These are phyloP conservation scores for Sylvia atricapilla DNA, from an alignment of 2,113 vertebrate genomes.

Conservation along the genomic window DNA sequence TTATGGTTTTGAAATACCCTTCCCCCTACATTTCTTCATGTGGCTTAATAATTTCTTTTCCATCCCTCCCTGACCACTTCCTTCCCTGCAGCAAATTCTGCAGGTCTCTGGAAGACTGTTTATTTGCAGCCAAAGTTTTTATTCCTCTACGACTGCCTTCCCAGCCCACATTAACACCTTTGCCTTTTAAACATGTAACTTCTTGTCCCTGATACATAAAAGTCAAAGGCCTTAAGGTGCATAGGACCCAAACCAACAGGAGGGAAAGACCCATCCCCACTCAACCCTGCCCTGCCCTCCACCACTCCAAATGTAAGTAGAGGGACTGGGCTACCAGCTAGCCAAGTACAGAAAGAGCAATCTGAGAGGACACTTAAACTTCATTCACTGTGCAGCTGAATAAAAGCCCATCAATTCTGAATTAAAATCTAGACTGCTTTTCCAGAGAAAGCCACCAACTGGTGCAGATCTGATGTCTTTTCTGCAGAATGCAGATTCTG, in stretches of 20 bases:
- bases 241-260: background rate
- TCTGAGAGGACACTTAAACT: background rate
- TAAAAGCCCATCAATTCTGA: background rate
- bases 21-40: background rate
- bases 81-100: background rate
- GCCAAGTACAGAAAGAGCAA: background rate
- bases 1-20: background rate
- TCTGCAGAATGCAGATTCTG: background rate
- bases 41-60: background rate
- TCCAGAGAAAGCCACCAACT: background rate
- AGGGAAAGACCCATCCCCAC: background rate
- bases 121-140: background rate
- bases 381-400: background rate
- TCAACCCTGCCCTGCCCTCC: background rate
- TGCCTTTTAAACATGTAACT: background rate
- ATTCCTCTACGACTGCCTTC: background rate
- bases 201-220: background rate
- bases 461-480: background rate
- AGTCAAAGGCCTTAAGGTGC: background rate
- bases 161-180: background rate
- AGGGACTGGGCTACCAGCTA: background rate
- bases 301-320: background rate
- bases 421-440: background rate
- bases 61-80: background rate
- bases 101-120: background rate